Evolutionary conservation across 2,888 invertebrate species (phyloP).

Genomic region (Lissocephala sabroskyi): DNA sequence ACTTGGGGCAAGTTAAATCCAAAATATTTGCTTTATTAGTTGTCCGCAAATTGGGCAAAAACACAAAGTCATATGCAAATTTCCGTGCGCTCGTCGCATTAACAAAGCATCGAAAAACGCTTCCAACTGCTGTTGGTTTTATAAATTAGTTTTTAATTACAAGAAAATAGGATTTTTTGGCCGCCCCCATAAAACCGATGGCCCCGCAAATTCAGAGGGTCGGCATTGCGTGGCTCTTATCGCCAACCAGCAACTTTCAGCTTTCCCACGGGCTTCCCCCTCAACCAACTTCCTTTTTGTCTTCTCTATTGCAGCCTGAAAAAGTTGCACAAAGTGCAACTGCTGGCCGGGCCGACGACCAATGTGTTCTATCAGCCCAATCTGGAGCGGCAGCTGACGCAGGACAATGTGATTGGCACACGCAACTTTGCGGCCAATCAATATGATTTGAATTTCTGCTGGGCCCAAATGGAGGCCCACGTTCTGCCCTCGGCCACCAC

Average conservation of each 20-base stretch:
- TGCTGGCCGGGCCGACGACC: slow-evolving; percentile 64
- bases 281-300: neutral
- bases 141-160: slow-evolving; percentile 37
- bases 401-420: slow-evolving; percentile 70
- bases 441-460: slow-evolving; percentile 71
- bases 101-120: slow-evolving; percentile 13
- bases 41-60: neutral
- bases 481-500: slow-evolving; percentile 30
- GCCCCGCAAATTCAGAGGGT: too few relatives aligned
- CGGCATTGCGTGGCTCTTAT: slow-evolving; percentile 17
- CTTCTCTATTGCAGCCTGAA: slow-evolving; percentile 54
- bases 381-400: slow-evolving; percentile 74
- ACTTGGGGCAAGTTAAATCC: neutral
- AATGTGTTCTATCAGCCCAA: slow-evolving; percentile 77
- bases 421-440: slow-evolving; percentile 70
- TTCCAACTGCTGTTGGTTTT: slow-evolving; percentile 25
- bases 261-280: slow-evolving; percentile 7
- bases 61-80: neutral
- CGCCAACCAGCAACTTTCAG: too few relatives aligned
- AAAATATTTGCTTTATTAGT: slow-evolving; percentile 2
- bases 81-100: slow-evolving; percentile 8
- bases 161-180: slow-evolving; percentile 2
- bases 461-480: slow-evolving; percentile 71
- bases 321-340: slow-evolving; percentile 71
- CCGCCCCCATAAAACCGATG: neutral